A percentile compares a stretch with the other conserved stretches of the same genome.
These are phyloP conservation scores for Cryptoprocta ferox DNA, from an alignment of 2,797 vertebrate species.

Conservation along the genomic window DNA sequence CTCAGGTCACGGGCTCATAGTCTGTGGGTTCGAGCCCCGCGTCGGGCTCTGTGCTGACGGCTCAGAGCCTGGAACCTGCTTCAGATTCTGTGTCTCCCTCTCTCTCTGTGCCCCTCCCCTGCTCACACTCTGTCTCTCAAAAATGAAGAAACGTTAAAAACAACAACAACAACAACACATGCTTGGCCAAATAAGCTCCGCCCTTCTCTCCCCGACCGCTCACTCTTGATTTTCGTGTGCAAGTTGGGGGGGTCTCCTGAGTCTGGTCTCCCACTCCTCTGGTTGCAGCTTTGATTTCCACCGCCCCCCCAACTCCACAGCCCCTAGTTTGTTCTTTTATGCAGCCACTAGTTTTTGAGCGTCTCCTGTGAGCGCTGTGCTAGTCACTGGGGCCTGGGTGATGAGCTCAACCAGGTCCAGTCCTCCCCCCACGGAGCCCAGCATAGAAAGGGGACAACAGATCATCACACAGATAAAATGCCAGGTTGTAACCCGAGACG, in stretches of 20 bases:
- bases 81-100: too few relatives aligned
- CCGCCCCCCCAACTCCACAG: rapidly evolving
- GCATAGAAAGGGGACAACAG: background rate
- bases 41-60: too few relatives aligned
- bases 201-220: too few relatives aligned
- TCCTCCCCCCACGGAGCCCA: background rate
- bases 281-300: background rate
- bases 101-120: too few relatives aligned
- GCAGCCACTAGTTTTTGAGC: too few relatives aligned
- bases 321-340: background rate
- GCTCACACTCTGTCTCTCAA: too few relatives aligned
- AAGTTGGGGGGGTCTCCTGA: too few relatives aligned
- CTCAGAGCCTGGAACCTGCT: too few relatives aligned
- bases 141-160: too few relatives aligned
- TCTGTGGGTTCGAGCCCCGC: too few relatives aligned
- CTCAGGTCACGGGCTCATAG: too few relatives aligned
- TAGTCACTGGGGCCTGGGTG: background rate
- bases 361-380: rapidly evolving
- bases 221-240: rapidly evolving
- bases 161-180: too few relatives aligned
- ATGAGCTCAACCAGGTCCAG: background rate
- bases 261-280: background rate
- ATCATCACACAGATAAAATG: background rate
- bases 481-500: background rate
- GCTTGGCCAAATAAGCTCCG: rapidly evolving